Evolutionary conservation across 2,797 vertebrate genomes (phyloP), one percentile per base, ranked within the genome.

Genomic region (Myripristis jacobus): DNA sequence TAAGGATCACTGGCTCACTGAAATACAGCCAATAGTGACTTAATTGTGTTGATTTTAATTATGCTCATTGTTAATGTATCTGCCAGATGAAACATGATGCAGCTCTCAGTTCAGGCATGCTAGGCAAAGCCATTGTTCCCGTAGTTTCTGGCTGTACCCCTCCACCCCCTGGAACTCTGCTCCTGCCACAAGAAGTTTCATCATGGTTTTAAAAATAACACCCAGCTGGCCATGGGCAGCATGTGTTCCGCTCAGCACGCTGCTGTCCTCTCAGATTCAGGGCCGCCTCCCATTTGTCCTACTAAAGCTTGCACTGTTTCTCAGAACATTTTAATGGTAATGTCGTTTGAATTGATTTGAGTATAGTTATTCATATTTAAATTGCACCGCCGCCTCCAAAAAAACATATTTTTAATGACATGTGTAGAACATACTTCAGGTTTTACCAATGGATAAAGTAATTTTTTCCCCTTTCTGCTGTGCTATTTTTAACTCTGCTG

Each of bases 191-290:
- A 69, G 62, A 73, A 29, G 15, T 48, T 54, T 73, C 62, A 62
- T 84, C 73, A 73, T 53, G 34, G 24, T 47, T 77, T 79, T 94
- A 93, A 83, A 93, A 94, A 93, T 94, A 94, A 76, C 91, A 77
- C 66, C 57, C 92, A 91, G 91, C 90, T 93, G 88, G 72, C 75
- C 70, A 3, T 50, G 50, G 72, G 3, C 27, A 29, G 27, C 27
- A 29, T 29, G 27, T 73, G 36, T 38, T 38, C 10, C 11, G 9
- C 11, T 10, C 77, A 71, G 73, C 87, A 80, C 80, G 47, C 73
- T 78, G 77, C 75, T 70, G 82, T 79, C 79, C 68, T 43, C 52
- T 21, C 36, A 11, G 55, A 19, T 16, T 53, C 56, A 73, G 27
- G 10, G 19, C 31, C 29, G 6, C 10, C 10, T n/a, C 15, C 46